A percentile compares a stretch with the other conserved stretches of the same genome.
Evolutionary conservation across 1,140 invertebrate species (phyloP).

Genomic region (Aphidius gifuensis): DNA sequence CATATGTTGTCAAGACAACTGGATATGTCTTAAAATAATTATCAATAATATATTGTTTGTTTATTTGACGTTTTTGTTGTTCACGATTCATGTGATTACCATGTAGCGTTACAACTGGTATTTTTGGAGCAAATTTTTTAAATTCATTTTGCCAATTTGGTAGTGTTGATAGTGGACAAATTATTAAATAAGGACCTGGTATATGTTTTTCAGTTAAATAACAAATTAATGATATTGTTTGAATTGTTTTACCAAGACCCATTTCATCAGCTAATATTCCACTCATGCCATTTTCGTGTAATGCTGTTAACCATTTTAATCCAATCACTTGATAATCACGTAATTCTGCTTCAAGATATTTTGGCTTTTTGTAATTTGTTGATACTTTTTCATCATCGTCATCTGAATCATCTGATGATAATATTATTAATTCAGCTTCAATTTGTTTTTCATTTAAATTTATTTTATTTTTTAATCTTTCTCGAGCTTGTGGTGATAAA

Average conservation of each 20-base stretch:
- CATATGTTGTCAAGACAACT: slow-evolving; percentile 63
- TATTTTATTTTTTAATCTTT: slow-evolving; percentile 25
- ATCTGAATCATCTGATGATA: neutral
- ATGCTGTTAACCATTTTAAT: slow-evolving; percentile 60
- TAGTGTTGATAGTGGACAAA: slow-evolving; percentile 68
- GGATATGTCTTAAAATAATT: slow-evolving; percentile 42
- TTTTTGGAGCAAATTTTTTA: slow-evolving; percentile 62
- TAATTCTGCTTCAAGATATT: slow-evolving; percentile 54
- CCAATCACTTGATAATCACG: slow-evolving; percentile 64
- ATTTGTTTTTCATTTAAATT: slow-evolving; percentile 35
- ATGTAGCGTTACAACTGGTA: slow-evolving; percentile 62
- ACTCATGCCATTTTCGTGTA: slow-evolving; percentile 70
- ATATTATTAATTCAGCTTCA: slow-evolving; percentile 21
- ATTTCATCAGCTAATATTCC: slow-evolving; percentile 81
- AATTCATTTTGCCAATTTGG: slow-evolving; percentile 72
- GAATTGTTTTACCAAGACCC: slow-evolving; percentile 75
- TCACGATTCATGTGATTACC: slow-evolving; percentile 49
- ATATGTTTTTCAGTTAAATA: slow-evolving; percentile 58
- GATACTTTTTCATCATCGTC: slow-evolving; percentile 8
- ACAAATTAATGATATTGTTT: slow-evolving; percentile 63
- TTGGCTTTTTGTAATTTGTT: slow-evolving; percentile 42
- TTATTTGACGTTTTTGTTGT: slow-evolving; percentile 41
- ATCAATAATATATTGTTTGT: slow-evolving; percentile 36
- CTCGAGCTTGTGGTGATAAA: slow-evolving; percentile 22
- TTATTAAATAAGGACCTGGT: slow-evolving; percentile 62